Conservation (phyloP, 2,113 vertebrate species). For the Glaucomys volans region DNA sequence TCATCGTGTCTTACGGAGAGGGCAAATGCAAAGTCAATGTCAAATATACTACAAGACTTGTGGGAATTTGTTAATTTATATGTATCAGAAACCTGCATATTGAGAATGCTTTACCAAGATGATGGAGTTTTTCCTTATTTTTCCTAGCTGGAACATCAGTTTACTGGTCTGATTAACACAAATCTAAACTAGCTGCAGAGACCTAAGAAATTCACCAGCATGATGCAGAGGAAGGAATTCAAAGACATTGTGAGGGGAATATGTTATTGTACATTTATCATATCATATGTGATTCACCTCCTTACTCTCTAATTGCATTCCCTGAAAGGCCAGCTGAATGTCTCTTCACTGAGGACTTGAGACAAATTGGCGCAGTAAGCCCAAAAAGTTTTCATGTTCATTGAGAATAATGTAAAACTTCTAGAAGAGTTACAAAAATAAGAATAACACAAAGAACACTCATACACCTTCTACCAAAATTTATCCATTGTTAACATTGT, state of each 20-base stretch:
- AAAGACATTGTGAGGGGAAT: not conserved
- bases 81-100: not conserved
- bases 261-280: not conserved
- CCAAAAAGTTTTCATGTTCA: not conserved
- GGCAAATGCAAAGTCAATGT: not conserved
- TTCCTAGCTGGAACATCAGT: not conserved
- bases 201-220: constrained; percentile 10
- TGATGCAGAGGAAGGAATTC: not conserved
- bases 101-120: not conserved
- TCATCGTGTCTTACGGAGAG: not conserved
- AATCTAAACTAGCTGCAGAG: not conserved
- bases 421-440: constrained; percentile 1
- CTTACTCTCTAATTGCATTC: not conserved
- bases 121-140: not conserved
- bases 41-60: not conserved
- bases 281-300: not conserved
- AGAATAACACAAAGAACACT: not conserved
- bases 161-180: not conserved
- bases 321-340: not conserved
- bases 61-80: not conserved
- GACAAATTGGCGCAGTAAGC: not conserved
- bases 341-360: not conserved
- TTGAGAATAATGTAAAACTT: constrained; percentile 37
- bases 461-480: not conserved
- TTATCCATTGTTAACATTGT: not conserved